Conservation (phyloP, 2,797 vertebrate species). For the Cryptoprocta ferox region DNA sequence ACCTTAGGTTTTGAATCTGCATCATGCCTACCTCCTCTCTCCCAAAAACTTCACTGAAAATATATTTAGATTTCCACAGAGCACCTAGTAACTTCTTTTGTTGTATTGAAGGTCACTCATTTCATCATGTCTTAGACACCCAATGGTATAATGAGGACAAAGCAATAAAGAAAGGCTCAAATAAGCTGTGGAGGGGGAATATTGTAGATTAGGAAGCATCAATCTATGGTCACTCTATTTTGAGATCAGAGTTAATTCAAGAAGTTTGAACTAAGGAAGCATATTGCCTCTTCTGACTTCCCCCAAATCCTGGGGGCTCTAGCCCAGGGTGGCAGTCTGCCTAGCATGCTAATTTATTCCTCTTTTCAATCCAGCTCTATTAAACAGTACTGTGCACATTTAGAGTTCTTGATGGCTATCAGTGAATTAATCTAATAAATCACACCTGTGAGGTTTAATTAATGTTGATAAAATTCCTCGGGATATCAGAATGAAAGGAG, state of each 20-base stretch:
- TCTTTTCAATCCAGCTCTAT: neutral
- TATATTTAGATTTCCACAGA: neutral
- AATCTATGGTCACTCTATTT: neutral
- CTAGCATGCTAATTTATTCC: constrained; percentile 7
- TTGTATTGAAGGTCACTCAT: neutral
- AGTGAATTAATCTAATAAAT: constrained; percentile 66
- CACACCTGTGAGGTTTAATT: constrained; percentile 76
- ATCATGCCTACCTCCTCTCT: neutral
- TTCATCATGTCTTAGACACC: neutral
- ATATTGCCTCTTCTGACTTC: neutral
- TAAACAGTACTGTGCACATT: neutral
- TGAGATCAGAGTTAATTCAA: neutral
- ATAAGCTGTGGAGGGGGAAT: neutral
- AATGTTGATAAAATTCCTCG: constrained; percentile 72
- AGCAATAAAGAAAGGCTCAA: neutral
- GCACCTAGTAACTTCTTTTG: neutral
- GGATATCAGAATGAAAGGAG: constrained; percentile 53
- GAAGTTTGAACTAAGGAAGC: neutral
- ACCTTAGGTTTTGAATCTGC: neutral
- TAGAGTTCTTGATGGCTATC: constrained; percentile 28
- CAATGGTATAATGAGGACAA: neutral
- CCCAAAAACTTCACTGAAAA: neutral
- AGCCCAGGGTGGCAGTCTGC: neutral
- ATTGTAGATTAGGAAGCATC: neutral
- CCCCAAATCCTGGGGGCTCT: neutral